A percentile compares a stretch with the other conserved stretches of the same genome.
Evolutionary conservation across 23 tunicate genomes (phyloP).

Genomic region (Halocynthia roretzi): DNA sequence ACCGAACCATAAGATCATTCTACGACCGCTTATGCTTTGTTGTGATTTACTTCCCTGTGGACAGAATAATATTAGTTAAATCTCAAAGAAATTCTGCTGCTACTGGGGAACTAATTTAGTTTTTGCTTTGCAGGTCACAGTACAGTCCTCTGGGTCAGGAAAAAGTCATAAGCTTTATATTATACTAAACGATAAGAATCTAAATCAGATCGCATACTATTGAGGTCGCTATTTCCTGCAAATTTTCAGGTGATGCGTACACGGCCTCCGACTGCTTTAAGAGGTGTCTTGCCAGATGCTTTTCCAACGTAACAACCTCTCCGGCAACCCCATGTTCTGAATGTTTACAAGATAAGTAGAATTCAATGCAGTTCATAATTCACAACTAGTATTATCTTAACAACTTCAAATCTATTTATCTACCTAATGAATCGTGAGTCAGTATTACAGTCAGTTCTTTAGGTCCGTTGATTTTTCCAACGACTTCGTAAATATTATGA

Average conservation of each 20-base stretch:
- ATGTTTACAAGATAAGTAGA: neutral
- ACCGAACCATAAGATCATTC: constrained; percentile 41
- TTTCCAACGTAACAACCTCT: constrained; percentile 45
- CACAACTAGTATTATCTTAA: neutral
- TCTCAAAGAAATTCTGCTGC: no score
- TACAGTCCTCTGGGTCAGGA: no score
- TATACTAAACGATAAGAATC: no score
- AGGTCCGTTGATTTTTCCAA: constrained; percentile 29
- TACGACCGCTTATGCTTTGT: constrained; percentile 40
- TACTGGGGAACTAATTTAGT: no score
- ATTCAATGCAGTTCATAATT: neutral
- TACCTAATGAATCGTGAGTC: constrained; percentile 51
- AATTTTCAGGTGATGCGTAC: constrained; percentile 76
- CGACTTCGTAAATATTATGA: constrained; percentile 40
- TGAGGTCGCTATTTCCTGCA: constrained; percentile 34
- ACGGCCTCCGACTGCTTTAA: constrained; percentile 29
- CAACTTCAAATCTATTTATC: neutral
- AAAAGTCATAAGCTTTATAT: no score
- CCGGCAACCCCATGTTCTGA: constrained; percentile 57
- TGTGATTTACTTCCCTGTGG: constrained; percentile 12
- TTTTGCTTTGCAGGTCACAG: no score
- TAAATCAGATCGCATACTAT: neutral
- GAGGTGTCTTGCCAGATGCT: constrained; percentile 20
- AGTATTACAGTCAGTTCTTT: constrained; percentile 44
- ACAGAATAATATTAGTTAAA: no score